These are phyloP conservation scores for Morpho deidamia DNA, from an alignment of 2,888 invertebrate species.

Conservation along the genomic window DNA sequence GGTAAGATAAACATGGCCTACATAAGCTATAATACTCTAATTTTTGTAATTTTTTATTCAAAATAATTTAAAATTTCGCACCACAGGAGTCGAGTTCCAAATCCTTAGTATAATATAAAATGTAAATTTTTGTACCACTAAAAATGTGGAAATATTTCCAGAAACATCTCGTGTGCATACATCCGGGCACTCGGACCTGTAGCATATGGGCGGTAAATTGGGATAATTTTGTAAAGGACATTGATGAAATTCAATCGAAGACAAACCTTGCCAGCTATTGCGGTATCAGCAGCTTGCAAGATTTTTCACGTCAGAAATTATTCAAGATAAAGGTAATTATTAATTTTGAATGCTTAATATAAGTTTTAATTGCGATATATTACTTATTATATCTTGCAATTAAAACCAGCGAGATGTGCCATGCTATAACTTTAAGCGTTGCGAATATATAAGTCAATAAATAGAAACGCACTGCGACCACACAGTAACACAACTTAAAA, in stretches of 20 bases:
- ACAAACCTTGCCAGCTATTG: constrained; percentile 31
- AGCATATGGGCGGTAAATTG: constrained; percentile 35
- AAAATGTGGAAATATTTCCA: constrained; percentile 31
- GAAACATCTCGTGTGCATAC: constrained; percentile 43
- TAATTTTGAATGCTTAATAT: too few relatives aligned
- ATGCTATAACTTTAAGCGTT: not conserved
- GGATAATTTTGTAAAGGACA: constrained; percentile 24
- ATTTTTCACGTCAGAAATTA: constrained; percentile 24
- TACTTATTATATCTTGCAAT: not conserved
- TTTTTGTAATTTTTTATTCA: too few relatives aligned
- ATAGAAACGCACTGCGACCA: constrained; percentile 14
- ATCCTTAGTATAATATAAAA: too few relatives aligned
- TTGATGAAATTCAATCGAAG: constrained; percentile 20
- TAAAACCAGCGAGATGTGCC: not conserved
- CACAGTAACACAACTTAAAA: not conserved
- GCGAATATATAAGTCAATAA: constrained; percentile 5
- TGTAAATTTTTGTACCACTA: not conserved
- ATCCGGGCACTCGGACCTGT: constrained; percentile 37
- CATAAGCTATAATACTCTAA: too few relatives aligned
- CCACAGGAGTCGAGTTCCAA: too few relatives aligned
- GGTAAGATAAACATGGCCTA: constrained; percentile 12
- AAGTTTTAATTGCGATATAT: too few relatives aligned
- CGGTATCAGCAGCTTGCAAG: constrained; percentile 36
- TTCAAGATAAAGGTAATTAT: constrained; percentile 29
- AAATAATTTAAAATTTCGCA: too few relatives aligned